Conservation (phyloP, 2,888 invertebrate genomes). For the Chouioia cunea region DNA sequence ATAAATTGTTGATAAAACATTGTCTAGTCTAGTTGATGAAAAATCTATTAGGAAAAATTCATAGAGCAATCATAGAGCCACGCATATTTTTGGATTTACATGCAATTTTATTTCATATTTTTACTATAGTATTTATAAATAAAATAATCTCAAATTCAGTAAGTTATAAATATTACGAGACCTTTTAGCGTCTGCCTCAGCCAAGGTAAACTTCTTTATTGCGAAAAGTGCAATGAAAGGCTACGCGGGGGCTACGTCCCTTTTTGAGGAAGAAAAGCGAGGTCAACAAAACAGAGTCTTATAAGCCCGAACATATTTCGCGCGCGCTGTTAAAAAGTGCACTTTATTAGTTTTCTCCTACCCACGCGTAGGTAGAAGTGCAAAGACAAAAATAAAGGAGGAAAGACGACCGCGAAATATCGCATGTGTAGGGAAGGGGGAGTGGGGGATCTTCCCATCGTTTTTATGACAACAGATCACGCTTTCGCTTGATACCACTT, state of each 20-base stretch:
- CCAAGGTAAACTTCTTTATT: conserved; percentile 34
- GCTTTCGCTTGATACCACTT: neutral
- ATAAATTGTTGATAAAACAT: neutral
- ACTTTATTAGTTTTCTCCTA: conserved; percentile 42
- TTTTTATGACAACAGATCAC: neutral
- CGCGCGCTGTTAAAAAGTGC: conserved; percentile 38
- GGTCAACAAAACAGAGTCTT: conserved; percentile 51
- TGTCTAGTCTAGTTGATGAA: too few species aligned
- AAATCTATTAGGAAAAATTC: too few species aligned
- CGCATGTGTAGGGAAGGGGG: neutral
- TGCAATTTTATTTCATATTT: too few species aligned
- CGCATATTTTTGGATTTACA: too few species aligned
- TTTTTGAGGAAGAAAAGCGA: conserved; percentile 45
- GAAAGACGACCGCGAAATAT: neutral
- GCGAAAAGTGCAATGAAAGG: conserved; percentile 49
- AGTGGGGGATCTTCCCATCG: neutral
- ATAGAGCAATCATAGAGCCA: too few species aligned
- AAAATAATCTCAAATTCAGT: neutral
- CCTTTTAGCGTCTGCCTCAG: conserved; percentile 1
- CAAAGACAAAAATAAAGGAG: conserved; percentile 29
- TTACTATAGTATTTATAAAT: too few species aligned
- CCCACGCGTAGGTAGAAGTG: conserved; percentile 8
- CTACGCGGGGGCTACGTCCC: conserved; percentile 28
- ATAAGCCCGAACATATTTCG: conserved; percentile 59
- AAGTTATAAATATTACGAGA: conserved; percentile 30